Percentiles rank a stretch among this genome's conserved stretches.
Conservation (phyloP, 2,797 vertebrate genomes). For the Emydoidea blandingii region DNA sequence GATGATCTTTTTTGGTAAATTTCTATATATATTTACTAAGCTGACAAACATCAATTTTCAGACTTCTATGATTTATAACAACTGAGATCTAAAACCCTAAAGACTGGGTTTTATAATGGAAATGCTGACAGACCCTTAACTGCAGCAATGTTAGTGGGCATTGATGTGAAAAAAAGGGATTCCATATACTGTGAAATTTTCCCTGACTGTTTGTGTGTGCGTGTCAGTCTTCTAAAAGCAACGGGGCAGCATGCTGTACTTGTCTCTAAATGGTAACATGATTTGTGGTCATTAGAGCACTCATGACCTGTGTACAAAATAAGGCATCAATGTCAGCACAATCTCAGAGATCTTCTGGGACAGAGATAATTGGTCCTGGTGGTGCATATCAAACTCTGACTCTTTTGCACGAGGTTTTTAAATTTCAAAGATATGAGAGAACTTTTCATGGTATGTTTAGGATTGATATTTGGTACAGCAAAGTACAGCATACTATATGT, state of each 20-base stretch:
- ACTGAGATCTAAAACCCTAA: neutral
- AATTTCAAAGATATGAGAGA: slow-evolving; percentile 1
- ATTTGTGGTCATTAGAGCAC: slow-evolving; percentile 44
- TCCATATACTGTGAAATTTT: slow-evolving; percentile 14
- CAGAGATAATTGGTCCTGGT: slow-evolving; percentile 44
- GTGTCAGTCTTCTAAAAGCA: slow-evolving; percentile 30
- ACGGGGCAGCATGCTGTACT: neutral
- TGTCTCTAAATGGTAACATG: slow-evolving; percentile 34
- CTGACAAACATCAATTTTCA: neutral
- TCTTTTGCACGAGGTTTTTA: neutral
- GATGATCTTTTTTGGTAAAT: neutral
- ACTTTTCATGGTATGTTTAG: slow-evolving; percentile 12
- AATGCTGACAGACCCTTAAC: slow-evolving; percentile 16
- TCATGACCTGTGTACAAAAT: slow-evolving; percentile 55
- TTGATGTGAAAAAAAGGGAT: slow-evolving; percentile 29
- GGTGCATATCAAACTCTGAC: neutral
- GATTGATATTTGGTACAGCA: neutral
- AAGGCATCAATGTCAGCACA: neutral
- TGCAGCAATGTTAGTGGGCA: neutral
- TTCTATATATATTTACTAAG: neutral
- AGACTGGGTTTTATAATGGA: neutral
- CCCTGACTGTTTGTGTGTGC: slow-evolving; percentile 31
- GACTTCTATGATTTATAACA: slow-evolving; percentile 1
- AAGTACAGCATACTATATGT: neutral
- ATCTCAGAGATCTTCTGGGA: slow-evolving; percentile 33